A percentile compares a stretch with the other conserved stretches of the same genome.
Evolutionary conservation across 2,113 vertebrate genomes (phyloP).

Genomic region (Lonchura striata): DNA sequence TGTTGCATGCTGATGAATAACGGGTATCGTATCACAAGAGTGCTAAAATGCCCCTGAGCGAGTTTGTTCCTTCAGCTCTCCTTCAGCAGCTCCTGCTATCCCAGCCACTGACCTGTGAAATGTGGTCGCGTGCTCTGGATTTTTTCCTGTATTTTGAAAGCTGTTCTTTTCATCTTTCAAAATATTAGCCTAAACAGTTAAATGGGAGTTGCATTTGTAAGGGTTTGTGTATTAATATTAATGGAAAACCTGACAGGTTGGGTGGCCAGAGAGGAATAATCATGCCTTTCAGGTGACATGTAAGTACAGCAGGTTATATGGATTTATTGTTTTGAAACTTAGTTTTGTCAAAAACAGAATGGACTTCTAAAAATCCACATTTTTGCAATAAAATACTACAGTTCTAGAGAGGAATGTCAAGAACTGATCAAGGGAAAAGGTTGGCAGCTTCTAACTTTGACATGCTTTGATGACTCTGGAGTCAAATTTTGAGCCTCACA

Average conservation of each 20-base stretch:
- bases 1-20: slow-evolving; percentile 60
- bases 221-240: slow-evolving; percentile 24
- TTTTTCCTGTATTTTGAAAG: slow-evolving; percentile 55
- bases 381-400: neutral
- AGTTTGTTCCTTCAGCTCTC: slow-evolving; percentile 42
- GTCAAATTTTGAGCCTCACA: neutral
- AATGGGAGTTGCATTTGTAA: neutral
- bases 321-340: neutral
- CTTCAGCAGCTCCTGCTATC: slow-evolving; percentile 39
- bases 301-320: neutral
- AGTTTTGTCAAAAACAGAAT: neutral
- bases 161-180: slow-evolving; percentile 3
- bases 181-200: slow-evolving; percentile 11
- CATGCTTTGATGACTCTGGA: neutral
- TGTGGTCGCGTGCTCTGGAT: neutral
- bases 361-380: neutral
- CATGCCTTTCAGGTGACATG: neutral
- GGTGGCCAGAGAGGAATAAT: neutral
- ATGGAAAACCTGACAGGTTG: neutral
- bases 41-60: slow-evolving; percentile 64
- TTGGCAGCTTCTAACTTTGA: neutral
- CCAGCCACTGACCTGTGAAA: slow-evolving; percentile 62
- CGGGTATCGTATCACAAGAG: slow-evolving; percentile 54
- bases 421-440: neutral
- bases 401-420: neutral